phyloP scores from a whole-genome alignment of 2,797 vertebrate genomes.

The Lacerta viridis region DNA sequence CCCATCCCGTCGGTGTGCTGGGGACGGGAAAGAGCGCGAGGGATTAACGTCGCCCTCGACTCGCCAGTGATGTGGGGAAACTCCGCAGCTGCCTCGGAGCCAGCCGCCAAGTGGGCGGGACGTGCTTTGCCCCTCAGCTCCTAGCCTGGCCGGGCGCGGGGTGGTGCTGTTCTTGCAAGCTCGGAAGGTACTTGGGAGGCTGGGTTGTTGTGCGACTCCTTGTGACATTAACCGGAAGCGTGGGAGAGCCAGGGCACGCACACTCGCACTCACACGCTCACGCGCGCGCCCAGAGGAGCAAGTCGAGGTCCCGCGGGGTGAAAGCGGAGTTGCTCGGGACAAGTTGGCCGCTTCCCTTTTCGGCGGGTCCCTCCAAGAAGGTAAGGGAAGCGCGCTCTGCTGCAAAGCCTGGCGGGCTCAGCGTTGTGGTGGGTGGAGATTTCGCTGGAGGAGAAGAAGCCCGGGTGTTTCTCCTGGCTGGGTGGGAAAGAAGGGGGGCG shows the following conservation, averaged over 20 bases:
- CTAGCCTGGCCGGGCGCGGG: conserved; percentile 10
- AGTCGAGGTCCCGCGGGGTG: conserved; percentile 36
- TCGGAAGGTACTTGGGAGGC: conserved; percentile 63
- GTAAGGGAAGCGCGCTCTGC: conserved; percentile 24
- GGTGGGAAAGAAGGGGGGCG: neutral
- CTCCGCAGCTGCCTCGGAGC: neutral
- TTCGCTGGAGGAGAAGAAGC: too few relatives aligned
- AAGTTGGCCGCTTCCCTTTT: conserved; percentile 1
- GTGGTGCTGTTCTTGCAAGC: conserved; percentile 53
- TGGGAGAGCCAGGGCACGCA: conserved; percentile 52
- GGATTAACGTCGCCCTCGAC: neutral
- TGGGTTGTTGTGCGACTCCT: conserved; percentile 67
- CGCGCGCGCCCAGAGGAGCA: neutral
- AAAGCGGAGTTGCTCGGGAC: neutral
- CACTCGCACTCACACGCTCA: neutral
- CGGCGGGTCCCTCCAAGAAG: conserved; percentile 48
- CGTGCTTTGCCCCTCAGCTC: neutral
- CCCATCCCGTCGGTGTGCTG: too few relatives aligned
- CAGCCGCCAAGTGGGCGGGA: conserved; percentile 8
- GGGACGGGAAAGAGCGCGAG: too few relatives aligned
- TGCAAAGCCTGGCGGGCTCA: too few relatives aligned
- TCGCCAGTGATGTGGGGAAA: fast-evolving
- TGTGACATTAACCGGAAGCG: conserved; percentile 75
- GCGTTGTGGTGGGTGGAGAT: neutral
- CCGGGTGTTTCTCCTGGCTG: neutral